Base-by-base conservation (phyloP, 2,888 invertebrate genomes). In the Acleris sparsana region DNA sequence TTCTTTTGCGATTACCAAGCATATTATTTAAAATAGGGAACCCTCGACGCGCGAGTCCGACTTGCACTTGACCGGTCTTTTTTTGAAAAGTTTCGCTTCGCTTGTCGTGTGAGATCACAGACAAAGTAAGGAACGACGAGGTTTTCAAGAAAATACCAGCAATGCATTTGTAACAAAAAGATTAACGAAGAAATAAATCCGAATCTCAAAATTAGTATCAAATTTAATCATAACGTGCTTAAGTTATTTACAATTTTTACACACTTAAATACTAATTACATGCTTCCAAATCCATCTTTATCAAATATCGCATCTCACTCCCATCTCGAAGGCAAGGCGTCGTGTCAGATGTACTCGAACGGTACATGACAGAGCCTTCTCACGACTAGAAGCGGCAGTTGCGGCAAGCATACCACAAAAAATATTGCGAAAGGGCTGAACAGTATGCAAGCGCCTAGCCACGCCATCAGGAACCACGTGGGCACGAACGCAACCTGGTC, bases 381-480 rank as follows among this genome's bases (percentile, higher is more conserved):
- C 63, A 95, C 85, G 75, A 95, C 89, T 75, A 95, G 86, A 74
- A 96, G 93, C 67, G 96, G 96, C 78, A 96, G 86, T 79, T 96
- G 95, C 63, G 96, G 96, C 73, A 96, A 86, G 80, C 95, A 94
- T 68, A 95, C 89, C 71, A 95, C 93, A 80, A 95, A 93, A 75
- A 96, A 93, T 75, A 96, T 87, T 69, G 95, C 93, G 74, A 95
- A 89, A 48, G 96, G 96, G 73, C 95, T 95, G 76, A 95, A 94
- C 65, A 96, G 82, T 67, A 96, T 86, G 75, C 95, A 92, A 63
- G 94, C 88, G 64, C 93, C 93, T 68, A 95, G 89, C 94, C 95
- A 96, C 71, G 93, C 92, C 79, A 95, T 87, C 69, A 95, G 78
- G 75, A 94, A 88, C 94, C 94, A 94, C 75, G 94, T 85, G 55